These are phyloP conservation scores for Barbus barbus DNA, from an alignment of 2,113 vertebrate genomes.

Conservation along the genomic window DNA sequence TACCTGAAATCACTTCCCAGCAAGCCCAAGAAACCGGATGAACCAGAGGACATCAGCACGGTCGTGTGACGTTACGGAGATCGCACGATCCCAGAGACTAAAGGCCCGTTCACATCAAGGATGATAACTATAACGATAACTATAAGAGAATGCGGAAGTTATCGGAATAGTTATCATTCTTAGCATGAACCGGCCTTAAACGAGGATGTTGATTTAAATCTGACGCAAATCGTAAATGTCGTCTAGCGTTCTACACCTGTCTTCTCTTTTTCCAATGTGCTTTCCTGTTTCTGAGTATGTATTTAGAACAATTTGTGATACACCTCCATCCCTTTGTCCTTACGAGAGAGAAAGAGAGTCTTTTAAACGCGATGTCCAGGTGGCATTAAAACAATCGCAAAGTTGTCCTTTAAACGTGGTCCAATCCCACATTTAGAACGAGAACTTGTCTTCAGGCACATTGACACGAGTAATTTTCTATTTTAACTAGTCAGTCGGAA, in stretches of 20 bases:
- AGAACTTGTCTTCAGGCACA: conserved; percentile 39
- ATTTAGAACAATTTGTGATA: conserved; percentile 50
- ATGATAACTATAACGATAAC: not conserved
- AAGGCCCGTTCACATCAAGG: not conserved
- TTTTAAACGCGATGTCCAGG: conserved; percentile 34
- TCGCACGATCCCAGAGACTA: not conserved
- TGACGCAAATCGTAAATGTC: conserved; percentile 51
- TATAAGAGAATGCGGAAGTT: too few relatives aligned
- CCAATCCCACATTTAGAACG: not conserved
- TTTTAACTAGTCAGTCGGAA: conserved; percentile 34
- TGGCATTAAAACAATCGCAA: conserved; percentile 46
- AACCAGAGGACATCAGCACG: conserved; percentile 95
- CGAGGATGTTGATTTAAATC: conserved; percentile 2
- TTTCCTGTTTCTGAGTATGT: conserved; percentile 46
- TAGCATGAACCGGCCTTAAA: not conserved
- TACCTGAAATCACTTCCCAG: conserved; percentile 99
- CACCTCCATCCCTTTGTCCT: conserved; percentile 43
- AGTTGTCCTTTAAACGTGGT: conserved; percentile 9
- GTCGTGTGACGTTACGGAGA: conserved; percentile 81
- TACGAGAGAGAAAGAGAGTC: conserved; percentile 21
- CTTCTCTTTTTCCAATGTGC: conserved; percentile 54
- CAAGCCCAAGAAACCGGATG: conserved; percentile 97
- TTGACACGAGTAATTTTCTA: conserved; percentile 24
- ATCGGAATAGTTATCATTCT: too few relatives aligned
- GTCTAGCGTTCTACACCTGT: conserved; percentile 46